phyloP scores from a whole-genome alignment of 1,140 invertebrate genomes.

The Teleogryllus occipitalis region DNA sequence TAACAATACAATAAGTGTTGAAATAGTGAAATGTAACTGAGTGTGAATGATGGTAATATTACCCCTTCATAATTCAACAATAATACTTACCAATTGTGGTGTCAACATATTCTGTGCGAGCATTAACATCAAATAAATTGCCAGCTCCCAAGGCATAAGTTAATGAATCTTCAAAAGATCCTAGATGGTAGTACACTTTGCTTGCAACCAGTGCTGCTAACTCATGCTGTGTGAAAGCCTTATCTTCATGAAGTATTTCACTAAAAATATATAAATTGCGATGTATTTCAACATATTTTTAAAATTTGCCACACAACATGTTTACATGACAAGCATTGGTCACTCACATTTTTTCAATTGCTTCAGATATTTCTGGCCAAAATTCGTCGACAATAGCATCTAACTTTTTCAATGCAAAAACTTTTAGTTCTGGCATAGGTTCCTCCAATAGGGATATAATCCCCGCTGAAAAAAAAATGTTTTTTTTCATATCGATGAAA shows the following conservation, averaged over 20 bases:
- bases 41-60: neutral
- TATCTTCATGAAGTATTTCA: conserved; percentile 92
- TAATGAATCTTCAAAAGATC: conserved; percentile 91
- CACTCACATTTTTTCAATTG: conserved; percentile 88
- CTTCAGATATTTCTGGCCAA: conserved; percentile 97
- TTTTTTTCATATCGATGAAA: conserved; percentile 7
- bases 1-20: neutral
- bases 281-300: neutral
- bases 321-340: neutral
- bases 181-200: conserved; percentile 97
- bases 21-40: neutral
- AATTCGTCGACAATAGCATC: conserved; percentile 94
- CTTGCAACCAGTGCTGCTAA: conserved; percentile 94
- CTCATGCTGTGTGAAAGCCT: conserved; percentile 76
- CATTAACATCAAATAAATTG: conserved; percentile 88
- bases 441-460: conserved; percentile 94
- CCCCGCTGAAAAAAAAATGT: conserved; percentile 59
- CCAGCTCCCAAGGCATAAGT: conserved; percentile 90
- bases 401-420: conserved; percentile 83
- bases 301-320: neutral
- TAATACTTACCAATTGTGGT: conserved; percentile 71
- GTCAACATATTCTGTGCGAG: conserved; percentile 89
- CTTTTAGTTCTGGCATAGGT: conserved; percentile 82
- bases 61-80: neutral
- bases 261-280: conserved; percentile 35